Conservation (phyloP, 2,113 vertebrate genomes). For the Myrmecobius fasciatus region DNA sequence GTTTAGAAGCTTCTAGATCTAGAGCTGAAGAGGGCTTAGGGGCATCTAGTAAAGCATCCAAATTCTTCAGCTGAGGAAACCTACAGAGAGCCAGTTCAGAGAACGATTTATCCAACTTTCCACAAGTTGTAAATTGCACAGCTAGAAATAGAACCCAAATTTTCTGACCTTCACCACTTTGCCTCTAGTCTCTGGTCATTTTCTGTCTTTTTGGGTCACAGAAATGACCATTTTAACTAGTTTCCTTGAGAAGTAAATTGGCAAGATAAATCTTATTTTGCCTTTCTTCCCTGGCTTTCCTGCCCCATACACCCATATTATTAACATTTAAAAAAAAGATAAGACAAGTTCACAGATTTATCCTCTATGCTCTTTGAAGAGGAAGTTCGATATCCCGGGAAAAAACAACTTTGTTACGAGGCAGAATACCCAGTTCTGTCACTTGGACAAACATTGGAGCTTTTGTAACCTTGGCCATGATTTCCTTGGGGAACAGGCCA, state of each 20-base stretch:
- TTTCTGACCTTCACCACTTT: neutral
- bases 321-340: neutral
- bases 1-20: neutral
- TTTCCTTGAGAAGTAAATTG: constrained; percentile 5
- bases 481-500: constrained; percentile 10
- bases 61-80: neutral
- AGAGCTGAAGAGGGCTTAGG: neutral
- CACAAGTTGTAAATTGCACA: neutral
- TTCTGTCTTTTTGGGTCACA: constrained; percentile 33
- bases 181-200: constrained; percentile 5
- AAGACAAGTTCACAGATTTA: neutral
- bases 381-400: neutral
- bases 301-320: neutral
- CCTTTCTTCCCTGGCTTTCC: neutral
- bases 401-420: neutral
- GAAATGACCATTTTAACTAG: constrained; percentile 38
- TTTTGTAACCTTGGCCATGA: constrained; percentile 4
- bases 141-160: neutral
- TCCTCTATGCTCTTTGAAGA: constrained; percentile 16
- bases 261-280: neutral
- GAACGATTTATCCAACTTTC: neutral
- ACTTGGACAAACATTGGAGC: neutral
- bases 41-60: neutral
- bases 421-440: neutral
- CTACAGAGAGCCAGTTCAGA: neutral